Conservation (phyloP, 2,888 invertebrate genomes). For the Rhamnusium bicolor region DNA sequence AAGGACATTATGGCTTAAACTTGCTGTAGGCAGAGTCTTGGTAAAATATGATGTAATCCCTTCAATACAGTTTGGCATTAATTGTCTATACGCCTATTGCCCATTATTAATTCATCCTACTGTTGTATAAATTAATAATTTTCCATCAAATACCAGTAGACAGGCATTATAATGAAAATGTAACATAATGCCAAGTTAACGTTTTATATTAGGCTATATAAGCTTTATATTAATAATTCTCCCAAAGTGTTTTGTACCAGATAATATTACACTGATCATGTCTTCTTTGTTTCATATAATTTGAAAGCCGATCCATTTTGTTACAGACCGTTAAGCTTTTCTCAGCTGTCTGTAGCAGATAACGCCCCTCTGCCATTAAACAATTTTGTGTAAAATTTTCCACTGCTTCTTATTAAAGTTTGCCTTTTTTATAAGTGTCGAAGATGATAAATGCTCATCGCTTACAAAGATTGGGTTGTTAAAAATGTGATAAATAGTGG, state of each 20-base stretch:
- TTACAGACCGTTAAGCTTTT: constrained; percentile 14
- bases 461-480: neutral
- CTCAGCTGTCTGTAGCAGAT: constrained; percentile 19
- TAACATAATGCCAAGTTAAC: neutral
- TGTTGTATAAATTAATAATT: too few species aligned
- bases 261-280: neutral
- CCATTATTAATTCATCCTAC: too few species aligned
- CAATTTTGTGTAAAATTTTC: constrained; percentile 20
- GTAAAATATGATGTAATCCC: too few species aligned
- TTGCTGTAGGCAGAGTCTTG: too few species aligned
- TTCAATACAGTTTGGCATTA: too few species aligned
- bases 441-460: constrained; percentile 9
- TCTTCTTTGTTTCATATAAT: constrained; percentile 1
- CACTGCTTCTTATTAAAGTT: neutral
- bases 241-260: neutral
- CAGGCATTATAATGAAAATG: neutral
- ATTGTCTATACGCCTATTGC: too few species aligned
- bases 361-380: neutral
- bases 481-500: neutral
- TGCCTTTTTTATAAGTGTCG: neutral
- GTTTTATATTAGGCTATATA: neutral
- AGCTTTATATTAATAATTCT: neutral
- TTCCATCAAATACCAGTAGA: too few species aligned
- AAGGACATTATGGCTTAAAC: too few species aligned
- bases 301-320: constrained; percentile 19